A percentile compares a stretch with the other conserved stretches of the same genome.
phyloP scores from a whole-genome alignment of 2,888 invertebrate genomes.

The Ochropacha duplaris region DNA sequence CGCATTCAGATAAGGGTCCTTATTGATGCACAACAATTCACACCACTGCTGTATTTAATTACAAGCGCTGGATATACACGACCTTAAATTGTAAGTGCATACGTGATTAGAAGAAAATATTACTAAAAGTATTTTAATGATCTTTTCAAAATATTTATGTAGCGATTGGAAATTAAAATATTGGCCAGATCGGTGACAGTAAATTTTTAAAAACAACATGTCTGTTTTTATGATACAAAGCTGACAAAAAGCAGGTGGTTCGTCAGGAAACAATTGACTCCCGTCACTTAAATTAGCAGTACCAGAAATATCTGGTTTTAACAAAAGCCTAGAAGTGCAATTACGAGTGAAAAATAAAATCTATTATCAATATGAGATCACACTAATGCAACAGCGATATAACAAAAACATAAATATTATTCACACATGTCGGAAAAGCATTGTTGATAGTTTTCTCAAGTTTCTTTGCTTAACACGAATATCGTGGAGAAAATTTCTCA shows the following conservation, averaged over 20 bases:
- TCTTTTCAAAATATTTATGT: neutral
- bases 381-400: slow-evolving; percentile 1
- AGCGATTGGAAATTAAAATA: neutral
- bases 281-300: no score
- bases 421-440: slow-evolving; percentile 9
- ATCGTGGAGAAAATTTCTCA: slow-evolving; percentile 60
- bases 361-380: neutral
- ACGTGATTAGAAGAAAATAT: neutral
- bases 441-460: slow-evolving; percentile 8
- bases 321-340: no score
- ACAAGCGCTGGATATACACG: slow-evolving; percentile 3
- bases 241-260: no score
- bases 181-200: no score
- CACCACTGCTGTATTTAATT: slow-evolving; percentile 21
- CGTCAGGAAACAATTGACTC: no score
- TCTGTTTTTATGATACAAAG: no score
- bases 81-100: neutral
- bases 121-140: neutral
- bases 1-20: slow-evolving; percentile 32
- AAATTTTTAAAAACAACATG: no score
- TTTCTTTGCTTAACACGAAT: slow-evolving; percentile 51
- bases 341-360: no score
- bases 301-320: no score
- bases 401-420: slow-evolving; percentile 5
- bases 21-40: slow-evolving; percentile 42